Evolutionary conservation across 2,888 invertebrate species (phyloP).

Genomic region (Hecatera dysodea): DNA sequence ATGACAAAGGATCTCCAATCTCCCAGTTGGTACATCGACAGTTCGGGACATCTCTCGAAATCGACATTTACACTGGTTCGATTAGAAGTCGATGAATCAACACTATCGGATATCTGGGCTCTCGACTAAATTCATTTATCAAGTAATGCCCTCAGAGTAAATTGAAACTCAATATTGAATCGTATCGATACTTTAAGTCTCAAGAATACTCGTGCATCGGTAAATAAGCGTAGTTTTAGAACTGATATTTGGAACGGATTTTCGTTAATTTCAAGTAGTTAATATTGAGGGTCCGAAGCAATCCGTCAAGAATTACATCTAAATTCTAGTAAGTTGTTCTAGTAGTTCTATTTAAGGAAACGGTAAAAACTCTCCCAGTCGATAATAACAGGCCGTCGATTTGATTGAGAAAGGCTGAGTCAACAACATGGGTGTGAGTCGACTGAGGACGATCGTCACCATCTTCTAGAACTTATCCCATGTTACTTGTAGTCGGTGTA

Average conservation of each 20-base stretch:
- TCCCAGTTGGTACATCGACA: slow-evolving; percentile 39
- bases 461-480: too few relatives aligned
- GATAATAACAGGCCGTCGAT: too few relatives aligned
- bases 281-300: not conserved
- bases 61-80: slow-evolving; percentile 60
- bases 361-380: too few relatives aligned
- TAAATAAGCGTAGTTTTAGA: slow-evolving; percentile 19
- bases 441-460: too few relatives aligned
- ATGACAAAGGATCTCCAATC: slow-evolving; percentile 58
- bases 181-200: slow-evolving; percentile 38
- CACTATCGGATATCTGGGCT: slow-evolving; percentile 61
- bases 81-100: slow-evolving; percentile 66
- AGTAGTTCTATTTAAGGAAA: too few relatives aligned
- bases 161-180: slow-evolving; percentile 60
- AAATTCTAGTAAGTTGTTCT: too few relatives aligned
- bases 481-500: too few relatives aligned
- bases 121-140: slow-evolving; percentile 65
- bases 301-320: slow-evolving; percentile 31
- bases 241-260: slow-evolving; percentile 26
- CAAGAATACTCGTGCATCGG: slow-evolving; percentile 16
- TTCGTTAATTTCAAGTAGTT: slow-evolving; percentile 23
- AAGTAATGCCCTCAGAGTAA: slow-evolving; percentile 54
- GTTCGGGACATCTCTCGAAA: slow-evolving; percentile 52
- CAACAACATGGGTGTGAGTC: too few relatives aligned
- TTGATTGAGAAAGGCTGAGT: too few relatives aligned